Evolutionary conservation across 2,113 vertebrate genomes (phyloP).

Genomic region (Parotia lawesii): DNA sequence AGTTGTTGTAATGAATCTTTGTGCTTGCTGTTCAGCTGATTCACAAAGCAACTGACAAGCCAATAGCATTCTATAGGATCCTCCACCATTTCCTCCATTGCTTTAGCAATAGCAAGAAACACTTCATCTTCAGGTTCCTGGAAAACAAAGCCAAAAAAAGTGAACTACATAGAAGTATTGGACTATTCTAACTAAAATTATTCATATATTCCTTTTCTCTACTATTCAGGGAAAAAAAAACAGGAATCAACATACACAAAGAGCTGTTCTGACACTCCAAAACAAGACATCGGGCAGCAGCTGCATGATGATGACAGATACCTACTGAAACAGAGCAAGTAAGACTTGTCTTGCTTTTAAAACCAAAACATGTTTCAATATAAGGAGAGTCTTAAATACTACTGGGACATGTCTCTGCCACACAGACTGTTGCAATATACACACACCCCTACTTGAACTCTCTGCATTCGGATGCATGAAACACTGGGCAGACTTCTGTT

Average conservation of each 20-base stretch:
- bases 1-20: conserved; percentile 88
- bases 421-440: background rate
- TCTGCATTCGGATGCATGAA: background rate
- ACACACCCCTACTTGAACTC: background rate
- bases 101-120: conserved; percentile 87
- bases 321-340: background rate
- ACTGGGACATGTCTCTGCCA: background rate
- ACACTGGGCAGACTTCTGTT: background rate
- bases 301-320: background rate
- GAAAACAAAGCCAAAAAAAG: background rate
- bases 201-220: background rate
- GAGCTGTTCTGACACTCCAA: background rate
- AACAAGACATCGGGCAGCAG: background rate
- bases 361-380: background rate
- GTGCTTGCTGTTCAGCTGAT: conserved; percentile 88
- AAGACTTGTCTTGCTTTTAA: background rate
- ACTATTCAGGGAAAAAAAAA: background rate
- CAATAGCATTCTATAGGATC: conserved; percentile 91
- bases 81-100: conserved; percentile 93
- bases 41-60: conserved; percentile 90
- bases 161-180: background rate
- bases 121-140: conserved; percentile 87
- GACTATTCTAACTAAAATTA: background rate
- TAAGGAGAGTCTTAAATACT: background rate
- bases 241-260: background rate